These are phyloP conservation scores for Enteromius paludinosus DNA, from an alignment of 2,797 vertebrate species.

Conservation along the genomic window DNA sequence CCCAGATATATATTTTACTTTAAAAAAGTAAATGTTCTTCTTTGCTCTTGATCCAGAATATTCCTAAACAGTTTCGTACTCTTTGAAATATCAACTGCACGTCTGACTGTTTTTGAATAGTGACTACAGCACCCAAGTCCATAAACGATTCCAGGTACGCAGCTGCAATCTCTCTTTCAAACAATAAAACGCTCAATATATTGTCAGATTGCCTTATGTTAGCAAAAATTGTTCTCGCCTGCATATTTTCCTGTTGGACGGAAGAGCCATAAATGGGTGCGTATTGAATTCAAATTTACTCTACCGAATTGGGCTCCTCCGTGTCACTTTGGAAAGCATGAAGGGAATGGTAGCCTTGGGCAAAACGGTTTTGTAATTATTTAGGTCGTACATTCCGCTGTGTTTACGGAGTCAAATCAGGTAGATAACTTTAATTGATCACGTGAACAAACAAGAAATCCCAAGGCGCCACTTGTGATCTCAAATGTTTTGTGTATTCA, in stretches of 20 bases:
- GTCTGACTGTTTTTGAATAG: conserved; percentile 8
- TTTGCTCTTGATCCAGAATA: neutral
- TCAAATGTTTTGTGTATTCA: conserved; percentile 28
- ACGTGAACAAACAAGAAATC: conserved; percentile 34
- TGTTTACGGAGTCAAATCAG: conserved; percentile 46
- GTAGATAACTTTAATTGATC: conserved; percentile 22
- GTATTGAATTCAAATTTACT: conserved; percentile 19
- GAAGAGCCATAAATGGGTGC: neutral
- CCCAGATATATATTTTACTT: neutral
- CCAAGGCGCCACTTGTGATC: conserved; percentile 30
- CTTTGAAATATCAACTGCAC: neutral
- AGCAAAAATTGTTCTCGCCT: conserved; percentile 3
- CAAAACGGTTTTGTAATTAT: conserved; percentile 33
- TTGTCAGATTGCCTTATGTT: conserved; percentile 23
- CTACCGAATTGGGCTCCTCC: conserved; percentile 5
- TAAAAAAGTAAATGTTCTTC: neutral
- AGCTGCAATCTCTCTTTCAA: conserved; percentile 5
- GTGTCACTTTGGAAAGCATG: neutral
- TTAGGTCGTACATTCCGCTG: neutral
- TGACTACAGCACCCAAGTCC: neutral
- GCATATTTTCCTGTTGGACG: neutral
- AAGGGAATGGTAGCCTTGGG: conserved; percentile 25
- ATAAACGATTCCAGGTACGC: neutral
- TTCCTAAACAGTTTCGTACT: neutral
- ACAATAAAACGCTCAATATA: conserved; percentile 19